Conservation (phyloP, 1,140 invertebrate species). For the Pachypeltis micranthus region DNA sequence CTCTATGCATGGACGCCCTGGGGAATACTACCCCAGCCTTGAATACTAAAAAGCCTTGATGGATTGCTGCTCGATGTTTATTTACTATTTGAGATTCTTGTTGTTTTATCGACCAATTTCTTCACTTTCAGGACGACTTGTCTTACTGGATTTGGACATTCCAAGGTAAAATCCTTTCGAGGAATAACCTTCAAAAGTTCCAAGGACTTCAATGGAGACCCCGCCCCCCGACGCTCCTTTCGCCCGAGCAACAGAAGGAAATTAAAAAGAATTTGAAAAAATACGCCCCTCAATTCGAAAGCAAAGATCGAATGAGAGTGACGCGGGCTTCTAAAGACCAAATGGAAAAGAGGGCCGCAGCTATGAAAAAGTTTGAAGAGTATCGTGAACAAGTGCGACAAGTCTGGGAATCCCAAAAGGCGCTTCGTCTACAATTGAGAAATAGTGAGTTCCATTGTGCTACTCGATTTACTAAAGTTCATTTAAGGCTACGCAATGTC, state of each 20-base stretch:
- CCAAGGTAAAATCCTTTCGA: conserved; percentile 72
- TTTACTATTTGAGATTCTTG: neutral
- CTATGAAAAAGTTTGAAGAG: conserved; percentile 79
- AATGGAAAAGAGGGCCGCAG: conserved; percentile 79
- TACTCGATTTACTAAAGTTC: too few species aligned
- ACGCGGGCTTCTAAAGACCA: conserved; percentile 93
- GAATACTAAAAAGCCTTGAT: too few species aligned
- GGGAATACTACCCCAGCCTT: too few species aligned
- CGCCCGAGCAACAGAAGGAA: conserved; percentile 72
- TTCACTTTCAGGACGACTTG: conserved; percentile 58
- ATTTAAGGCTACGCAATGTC: too few species aligned
- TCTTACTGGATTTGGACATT: conserved; percentile 97
- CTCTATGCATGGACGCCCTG: too few species aligned
- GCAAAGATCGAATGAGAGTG: conserved; percentile 84
- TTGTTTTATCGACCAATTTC: neutral
- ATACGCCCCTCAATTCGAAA: conserved; percentile 90
- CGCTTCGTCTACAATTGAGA: conserved; percentile 67
- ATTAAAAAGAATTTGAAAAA: conserved; percentile 98
- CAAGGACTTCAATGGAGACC: conserved; percentile 95
- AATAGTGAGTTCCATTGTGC: conserved; percentile 64
- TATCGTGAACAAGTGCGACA: conserved; percentile 60
- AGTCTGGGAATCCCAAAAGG: conserved; percentile 64
- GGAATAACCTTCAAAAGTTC: conserved; percentile 81
- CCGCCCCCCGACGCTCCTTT: conserved; percentile 72
- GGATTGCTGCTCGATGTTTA: too few species aligned